A percentile compares a stretch with the other conserved stretches of the same genome.
These are phyloP conservation scores for Lobophora halterata DNA, from an alignment of 2,888 invertebrate genomes.

Conservation along the genomic window DNA sequence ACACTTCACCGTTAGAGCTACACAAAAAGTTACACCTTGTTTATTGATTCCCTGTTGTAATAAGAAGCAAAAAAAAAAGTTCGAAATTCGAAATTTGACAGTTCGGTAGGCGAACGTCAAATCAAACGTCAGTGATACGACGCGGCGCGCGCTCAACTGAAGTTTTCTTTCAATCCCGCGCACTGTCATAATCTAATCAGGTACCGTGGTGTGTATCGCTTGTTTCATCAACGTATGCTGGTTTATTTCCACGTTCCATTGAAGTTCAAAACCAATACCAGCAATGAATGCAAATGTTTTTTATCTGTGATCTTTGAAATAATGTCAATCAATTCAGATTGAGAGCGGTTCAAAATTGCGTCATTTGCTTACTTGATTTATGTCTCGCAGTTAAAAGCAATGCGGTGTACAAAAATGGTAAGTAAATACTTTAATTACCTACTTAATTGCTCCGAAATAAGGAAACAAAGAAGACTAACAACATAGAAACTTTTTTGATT, in stretches of 20 bases:
- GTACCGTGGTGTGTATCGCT: conserved; percentile 17
- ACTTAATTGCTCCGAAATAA: too few species aligned
- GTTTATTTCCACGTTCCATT: background rate
- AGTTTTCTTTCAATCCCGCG: conserved; percentile 31
- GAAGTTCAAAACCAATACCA: background rate
- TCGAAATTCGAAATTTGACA: conserved; percentile 39
- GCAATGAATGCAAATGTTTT: conserved; percentile 20
- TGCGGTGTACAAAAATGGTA: conserved; percentile 4
- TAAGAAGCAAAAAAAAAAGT: conserved; percentile 18
- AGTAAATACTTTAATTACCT: conserved; percentile 1
- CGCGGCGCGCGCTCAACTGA: conserved; percentile 62
- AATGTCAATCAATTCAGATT: conserved; percentile 38
- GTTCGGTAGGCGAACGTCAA: conserved; percentile 50
- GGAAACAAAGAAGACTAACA: too few species aligned
- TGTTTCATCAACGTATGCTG: conserved; percentile 22
- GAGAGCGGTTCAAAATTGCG: conserved; percentile 33
- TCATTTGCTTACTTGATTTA: conserved; percentile 35
- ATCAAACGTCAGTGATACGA: conserved; percentile 41
- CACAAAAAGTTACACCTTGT: conserved; percentile 8
- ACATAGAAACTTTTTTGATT: too few species aligned
- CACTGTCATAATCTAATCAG: conserved; percentile 16
- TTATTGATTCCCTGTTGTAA: conserved; percentile 4
- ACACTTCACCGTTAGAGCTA: conserved; percentile 15
- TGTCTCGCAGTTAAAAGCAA: conserved; percentile 18
- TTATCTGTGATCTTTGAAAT: conserved; percentile 14